phyloP scores from a whole-genome alignment of 2,888 invertebrate species.

The Sinelater perroti region DNA sequence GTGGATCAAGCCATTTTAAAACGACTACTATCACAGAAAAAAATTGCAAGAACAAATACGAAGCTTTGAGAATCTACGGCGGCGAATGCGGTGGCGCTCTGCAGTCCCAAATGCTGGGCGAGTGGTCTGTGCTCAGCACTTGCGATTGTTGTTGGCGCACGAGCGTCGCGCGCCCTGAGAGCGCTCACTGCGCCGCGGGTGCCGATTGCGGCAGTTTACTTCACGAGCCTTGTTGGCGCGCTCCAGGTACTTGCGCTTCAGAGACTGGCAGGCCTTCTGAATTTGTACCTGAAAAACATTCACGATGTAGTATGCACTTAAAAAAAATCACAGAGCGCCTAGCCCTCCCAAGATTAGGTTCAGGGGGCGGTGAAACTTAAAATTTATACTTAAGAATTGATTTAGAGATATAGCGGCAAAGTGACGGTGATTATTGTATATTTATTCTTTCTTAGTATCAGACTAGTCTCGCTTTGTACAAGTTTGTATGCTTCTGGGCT shows the following conservation, averaged over 20 bases:
- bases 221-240: constrained; percentile 65
- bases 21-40: constrained; percentile 36
- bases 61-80: constrained; percentile 31
- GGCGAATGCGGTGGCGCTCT: constrained; percentile 25
- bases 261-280: constrained; percentile 56
- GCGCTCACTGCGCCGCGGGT: constrained; percentile 61
- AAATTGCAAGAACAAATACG: constrained; percentile 27
- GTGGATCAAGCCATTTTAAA: constrained; percentile 24
- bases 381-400: no score
- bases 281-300: constrained; percentile 56
- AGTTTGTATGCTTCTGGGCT: no score
- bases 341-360: no score
- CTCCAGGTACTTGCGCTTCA: constrained; percentile 59
- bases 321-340: no score
- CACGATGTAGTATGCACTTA: no score
- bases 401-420: no score
- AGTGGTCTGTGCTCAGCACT: constrained; percentile 60
- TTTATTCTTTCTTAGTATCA: no score
- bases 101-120: constrained; percentile 43
- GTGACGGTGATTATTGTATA: no score
- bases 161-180: constrained; percentile 61
- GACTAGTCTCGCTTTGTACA: no score
- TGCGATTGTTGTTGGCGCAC: constrained; percentile 64
- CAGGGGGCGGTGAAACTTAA: no score
- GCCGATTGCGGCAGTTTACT: constrained; percentile 61